Evolutionary conservation across 2,888 invertebrate genomes (phyloP).

Genomic region (Scaptomyza polygonia): DNA sequence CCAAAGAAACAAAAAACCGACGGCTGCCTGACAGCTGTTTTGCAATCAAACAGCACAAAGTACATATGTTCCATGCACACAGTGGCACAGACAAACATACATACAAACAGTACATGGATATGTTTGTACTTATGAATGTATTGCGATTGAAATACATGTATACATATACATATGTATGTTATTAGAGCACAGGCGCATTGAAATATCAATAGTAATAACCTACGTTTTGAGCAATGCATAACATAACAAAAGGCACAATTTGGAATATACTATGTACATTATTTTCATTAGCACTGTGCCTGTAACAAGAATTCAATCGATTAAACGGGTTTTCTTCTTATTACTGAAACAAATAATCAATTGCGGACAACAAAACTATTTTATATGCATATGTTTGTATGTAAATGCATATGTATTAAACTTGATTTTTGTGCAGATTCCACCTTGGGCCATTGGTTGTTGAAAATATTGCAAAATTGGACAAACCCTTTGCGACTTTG

Average conservation of each 20-base stretch:
- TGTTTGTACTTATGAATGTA: conserved; percentile 25
- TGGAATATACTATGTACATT: conserved; percentile 11
- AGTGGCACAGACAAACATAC: conserved; percentile 19
- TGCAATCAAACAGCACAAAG: conserved; percentile 57
- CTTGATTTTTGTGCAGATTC: conserved; percentile 52
- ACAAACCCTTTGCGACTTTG: conserved; percentile 82
- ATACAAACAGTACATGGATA: conserved; percentile 26
- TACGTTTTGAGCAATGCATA: conserved; percentile 37
- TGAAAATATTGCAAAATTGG: conserved; percentile 80
- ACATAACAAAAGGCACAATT: conserved; percentile 29
- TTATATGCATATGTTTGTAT: conserved; percentile 10
- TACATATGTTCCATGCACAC: conserved; percentile 35
- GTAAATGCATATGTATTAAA: neutral
- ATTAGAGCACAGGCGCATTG: conserved; percentile 60
- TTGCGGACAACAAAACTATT: conserved; percentile 27
- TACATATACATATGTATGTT: conserved; percentile 47
- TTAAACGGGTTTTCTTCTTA: conserved; percentile 26
- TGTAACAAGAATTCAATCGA: conserved; percentile 43
- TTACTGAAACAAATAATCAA: conserved; percentile 34
- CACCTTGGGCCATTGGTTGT: conserved; percentile 51
- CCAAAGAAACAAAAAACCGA: conserved; percentile 53
- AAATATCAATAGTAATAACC: conserved; percentile 59
- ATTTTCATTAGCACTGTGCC: conserved; percentile 16
- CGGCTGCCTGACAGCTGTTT: conserved; percentile 60
- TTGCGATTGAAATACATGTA: conserved; percentile 7